Conservation (phyloP, 2,888 invertebrate genomes). For the Drosophila kuntzei region DNA sequence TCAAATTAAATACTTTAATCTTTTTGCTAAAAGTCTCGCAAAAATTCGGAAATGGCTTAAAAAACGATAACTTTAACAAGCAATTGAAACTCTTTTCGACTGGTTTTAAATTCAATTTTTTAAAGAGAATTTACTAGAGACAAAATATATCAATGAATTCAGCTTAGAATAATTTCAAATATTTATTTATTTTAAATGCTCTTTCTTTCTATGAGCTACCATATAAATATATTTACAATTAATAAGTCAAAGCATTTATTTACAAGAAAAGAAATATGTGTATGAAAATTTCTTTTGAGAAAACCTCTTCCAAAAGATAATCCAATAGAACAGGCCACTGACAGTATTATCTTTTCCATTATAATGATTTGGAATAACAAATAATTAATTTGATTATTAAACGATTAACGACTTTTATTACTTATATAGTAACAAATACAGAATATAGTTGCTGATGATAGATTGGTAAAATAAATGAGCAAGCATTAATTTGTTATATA, state of each 20-base stretch:
- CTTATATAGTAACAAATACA: conserved; percentile 12
- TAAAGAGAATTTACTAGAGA: not conserved
- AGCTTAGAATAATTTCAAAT: not conserved
- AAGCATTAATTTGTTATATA: not conserved
- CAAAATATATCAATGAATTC: not conserved
- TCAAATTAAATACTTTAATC: not conserved
- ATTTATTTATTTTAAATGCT: conserved; percentile 1
- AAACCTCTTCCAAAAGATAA: not conserved
- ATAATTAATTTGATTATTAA: conserved; percentile 7
- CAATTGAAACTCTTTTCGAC: no score
- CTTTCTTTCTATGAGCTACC: not conserved
- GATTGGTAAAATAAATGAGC: not conserved
- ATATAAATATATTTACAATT: conserved; percentile 15
- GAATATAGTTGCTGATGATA: conserved; percentile 2
- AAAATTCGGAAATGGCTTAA: not conserved
- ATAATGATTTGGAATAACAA: not conserved
- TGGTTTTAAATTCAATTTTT: no score
- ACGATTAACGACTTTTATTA: conserved; percentile 14
- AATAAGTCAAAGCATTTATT: conserved; percentile 1
- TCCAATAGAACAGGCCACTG: not conserved
- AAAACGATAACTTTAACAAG: no score
- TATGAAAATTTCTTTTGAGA: not conserved
- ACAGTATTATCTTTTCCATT: not conserved
- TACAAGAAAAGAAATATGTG: conserved; percentile 1
- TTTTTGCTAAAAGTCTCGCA: not conserved